phyloP scores from a whole-genome alignment of 2,888 invertebrate species.

The Terebella lapidaria region DNA sequence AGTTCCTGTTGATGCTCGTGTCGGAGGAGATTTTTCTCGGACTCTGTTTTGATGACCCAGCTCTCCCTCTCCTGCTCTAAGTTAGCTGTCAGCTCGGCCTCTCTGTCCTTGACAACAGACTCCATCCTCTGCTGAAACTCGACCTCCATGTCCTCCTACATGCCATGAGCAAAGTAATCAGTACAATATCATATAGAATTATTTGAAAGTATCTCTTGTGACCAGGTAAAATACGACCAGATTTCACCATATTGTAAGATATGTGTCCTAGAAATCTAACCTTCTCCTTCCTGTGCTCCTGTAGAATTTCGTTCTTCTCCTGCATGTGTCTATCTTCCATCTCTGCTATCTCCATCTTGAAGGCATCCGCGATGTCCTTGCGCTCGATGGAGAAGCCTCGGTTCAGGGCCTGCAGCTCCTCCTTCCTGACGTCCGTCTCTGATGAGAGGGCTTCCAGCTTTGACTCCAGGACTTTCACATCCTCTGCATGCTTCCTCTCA shows the following conservation, averaged over 20 bases:
- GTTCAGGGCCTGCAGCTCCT: constrained; percentile 27
- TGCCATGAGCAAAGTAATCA: no score
- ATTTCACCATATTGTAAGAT: no score
- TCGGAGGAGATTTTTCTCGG: constrained; percentile 38
- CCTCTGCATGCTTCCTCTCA: not conserved
- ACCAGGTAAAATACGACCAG: not conserved
- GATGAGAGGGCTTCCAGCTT: not conserved
- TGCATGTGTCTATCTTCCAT: constrained; percentile 30
- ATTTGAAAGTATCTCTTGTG: not conserved
- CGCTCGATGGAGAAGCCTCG: constrained; percentile 37
- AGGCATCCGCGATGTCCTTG: constrained; percentile 40
- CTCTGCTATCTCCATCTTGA: constrained; percentile 34
- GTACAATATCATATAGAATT: not conserved
- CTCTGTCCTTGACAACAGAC: no score
- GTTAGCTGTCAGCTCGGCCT: constrained; percentile 28
- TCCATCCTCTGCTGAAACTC: constrained; percentile 25
- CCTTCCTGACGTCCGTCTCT: not conserved
- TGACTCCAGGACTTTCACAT: not conserved
- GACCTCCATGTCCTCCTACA: constrained; percentile 6
- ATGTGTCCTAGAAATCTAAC: not conserved
- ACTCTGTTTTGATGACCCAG: constrained; percentile 31
- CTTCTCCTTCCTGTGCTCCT: constrained; percentile 3
- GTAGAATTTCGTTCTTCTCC: constrained; percentile 7
- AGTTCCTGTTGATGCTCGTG: no score
- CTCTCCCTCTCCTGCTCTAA: constrained; percentile 37